Base-by-base conservation (phyloP, 1,140 invertebrate species). In the Phymastichus coffea region DNA sequence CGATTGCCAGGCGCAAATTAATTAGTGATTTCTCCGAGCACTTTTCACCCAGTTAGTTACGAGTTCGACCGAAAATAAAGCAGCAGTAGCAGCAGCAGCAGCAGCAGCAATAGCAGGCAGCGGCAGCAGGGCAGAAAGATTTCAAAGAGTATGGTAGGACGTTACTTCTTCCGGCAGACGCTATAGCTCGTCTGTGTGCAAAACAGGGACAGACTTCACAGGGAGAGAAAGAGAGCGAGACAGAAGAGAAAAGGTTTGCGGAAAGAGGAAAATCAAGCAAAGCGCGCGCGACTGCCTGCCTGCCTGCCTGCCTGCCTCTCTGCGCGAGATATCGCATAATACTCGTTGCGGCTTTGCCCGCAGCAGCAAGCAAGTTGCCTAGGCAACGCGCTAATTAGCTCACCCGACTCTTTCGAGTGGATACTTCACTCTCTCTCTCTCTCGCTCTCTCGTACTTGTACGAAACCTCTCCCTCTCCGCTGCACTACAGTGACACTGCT, bases 321-420 rank as follows among this genome's bases (percentile, higher is more conserved):
- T 60, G 22, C 57, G 62, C 61, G 66, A 65, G 65, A 68, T 61
- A 70, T 60, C 57, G 61, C n/a, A n/a, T n/a, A n/a, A n/a, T n/a
- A n/a, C n/a, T n/a, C n/a, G n/a, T n/a, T n/a, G n/a, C n/a, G n/a
- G n/a, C n/a, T n/a, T n/a, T n/a, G n/a, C n/a, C n/a, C n/a, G n/a
- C n/a, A n/a, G n/a, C n/a, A n/a, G n/a, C n/a, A n/a, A n/a, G n/a
- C n/a, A n/a, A 72, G 78, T 80, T 77, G 75, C 78, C 70, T 35
- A 71, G 69, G 78, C 77, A 80, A 80, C 78, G 71, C 70, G 74
- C 74, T 80, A 78, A 80, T 80, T 79, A 80, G 77, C 75, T 76
- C 77, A 78, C 71, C 75, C 76, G 73, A 74, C 76, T 78, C 76
- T 78, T 76, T 79, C 58, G 71, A 80, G 78, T 78, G 76, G 78